A percentile compares a stretch with the other conserved stretches of the same genome.
These are phyloP conservation scores for Lamproptera curius DNA, from an alignment of 2,888 invertebrate species.

Conservation along the genomic window DNA sequence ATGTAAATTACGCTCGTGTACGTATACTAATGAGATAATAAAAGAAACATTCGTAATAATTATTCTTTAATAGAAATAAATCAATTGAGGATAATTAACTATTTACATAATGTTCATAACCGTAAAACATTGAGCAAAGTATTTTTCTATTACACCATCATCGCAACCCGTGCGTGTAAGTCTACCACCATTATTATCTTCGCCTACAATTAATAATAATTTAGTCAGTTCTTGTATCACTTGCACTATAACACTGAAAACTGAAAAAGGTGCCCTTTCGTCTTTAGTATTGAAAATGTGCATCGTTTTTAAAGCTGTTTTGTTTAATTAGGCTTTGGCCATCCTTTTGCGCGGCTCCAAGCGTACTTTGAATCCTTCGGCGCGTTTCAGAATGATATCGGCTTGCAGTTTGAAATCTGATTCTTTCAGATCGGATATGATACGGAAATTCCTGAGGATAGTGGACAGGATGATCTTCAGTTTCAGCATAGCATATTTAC, in stretches of 20 bases:
- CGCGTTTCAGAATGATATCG: slow-evolving; percentile 87
- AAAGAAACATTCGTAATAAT: slow-evolving; percentile 7
- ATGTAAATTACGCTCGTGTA: too few species aligned
- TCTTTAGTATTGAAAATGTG: slow-evolving; percentile 32
- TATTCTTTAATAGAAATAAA: slow-evolving; percentile 36
- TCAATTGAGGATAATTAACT: slow-evolving; percentile 44
- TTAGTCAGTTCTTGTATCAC: slow-evolving; percentile 54
- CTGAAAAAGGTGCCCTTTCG: slow-evolving; percentile 36
- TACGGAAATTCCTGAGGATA: slow-evolving; percentile 84
- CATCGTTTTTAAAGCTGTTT: slow-evolving; percentile 23
- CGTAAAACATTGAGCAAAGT: slow-evolving; percentile 45
- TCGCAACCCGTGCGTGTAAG: slow-evolving; percentile 33
- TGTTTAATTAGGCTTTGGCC: slow-evolving; percentile 49
- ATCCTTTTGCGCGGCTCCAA: slow-evolving; percentile 81
- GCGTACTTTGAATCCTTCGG: slow-evolving; percentile 86
- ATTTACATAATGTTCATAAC: slow-evolving; percentile 47
- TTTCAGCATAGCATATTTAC: slow-evolving; percentile 89
- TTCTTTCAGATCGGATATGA: slow-evolving; percentile 82
- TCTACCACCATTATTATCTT: slow-evolving; percentile 54
- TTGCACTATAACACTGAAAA: slow-evolving; percentile 35
- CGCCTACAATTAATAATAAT: slow-evolving; percentile 45
- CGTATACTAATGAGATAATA: background rate
- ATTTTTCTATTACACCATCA: slow-evolving; percentile 31
- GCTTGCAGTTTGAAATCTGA: slow-evolving; percentile 84
- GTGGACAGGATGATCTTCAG: slow-evolving; percentile 87